Percentiles rank a stretch among this genome's conserved stretches.
Conservation (phyloP, 1,140 invertebrate genomes). For the Ceratitis capitata region DNA sequence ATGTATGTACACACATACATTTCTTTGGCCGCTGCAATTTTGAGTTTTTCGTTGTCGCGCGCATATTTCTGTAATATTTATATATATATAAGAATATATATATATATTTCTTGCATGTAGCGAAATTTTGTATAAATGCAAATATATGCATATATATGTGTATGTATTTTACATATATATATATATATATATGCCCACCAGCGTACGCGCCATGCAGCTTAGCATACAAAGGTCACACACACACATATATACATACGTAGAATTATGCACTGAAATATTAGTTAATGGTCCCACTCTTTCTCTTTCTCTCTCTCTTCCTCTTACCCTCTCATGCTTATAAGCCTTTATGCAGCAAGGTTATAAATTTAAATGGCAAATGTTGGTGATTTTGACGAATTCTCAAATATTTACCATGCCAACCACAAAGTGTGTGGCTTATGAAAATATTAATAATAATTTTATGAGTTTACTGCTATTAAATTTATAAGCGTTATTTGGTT, state of each 20-base stretch:
- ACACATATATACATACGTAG: background rate
- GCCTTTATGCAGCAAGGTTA: background rate
- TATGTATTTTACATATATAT: background rate
- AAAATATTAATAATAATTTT: conserved; percentile 8
- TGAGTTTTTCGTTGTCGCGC: background rate
- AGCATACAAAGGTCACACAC: background rate
- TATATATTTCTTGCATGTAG: background rate
- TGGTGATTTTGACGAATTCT: background rate
- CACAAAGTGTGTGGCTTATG: background rate
- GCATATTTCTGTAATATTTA: background rate
- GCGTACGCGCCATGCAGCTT: background rate
- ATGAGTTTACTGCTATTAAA: background rate
- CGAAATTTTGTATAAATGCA: no score
- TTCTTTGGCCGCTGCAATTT: background rate
- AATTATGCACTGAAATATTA: background rate
- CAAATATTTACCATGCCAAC: background rate
- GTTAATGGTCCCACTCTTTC: no score
- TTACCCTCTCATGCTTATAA: background rate
- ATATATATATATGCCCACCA: background rate
- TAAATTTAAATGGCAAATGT: background rate
- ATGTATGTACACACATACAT: background rate
- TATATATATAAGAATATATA: no score
- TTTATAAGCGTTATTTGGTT: background rate
- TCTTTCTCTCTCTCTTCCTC: no score
- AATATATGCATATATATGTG: no score